Conservation (phyloP, 1,140 invertebrate species). For the Drosophila albomicans region DNA sequence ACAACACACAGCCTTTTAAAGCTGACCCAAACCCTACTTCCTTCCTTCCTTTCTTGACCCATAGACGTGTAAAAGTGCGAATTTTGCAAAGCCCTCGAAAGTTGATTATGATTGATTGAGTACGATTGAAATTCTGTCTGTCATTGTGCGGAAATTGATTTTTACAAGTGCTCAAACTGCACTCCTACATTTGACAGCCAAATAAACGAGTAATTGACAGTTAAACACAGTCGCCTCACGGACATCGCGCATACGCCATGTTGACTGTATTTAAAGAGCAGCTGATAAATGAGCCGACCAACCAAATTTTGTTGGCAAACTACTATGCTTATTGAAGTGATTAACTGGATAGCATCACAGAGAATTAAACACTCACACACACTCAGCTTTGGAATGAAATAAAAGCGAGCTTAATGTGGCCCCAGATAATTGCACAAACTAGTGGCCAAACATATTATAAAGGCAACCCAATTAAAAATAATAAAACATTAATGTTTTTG, state of each 20-base stretch:
- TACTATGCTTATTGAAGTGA: slow-evolving; percentile 20
- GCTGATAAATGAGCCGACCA: slow-evolving; percentile 32
- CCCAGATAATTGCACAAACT: slow-evolving; percentile 32
- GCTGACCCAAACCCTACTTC: slow-evolving; percentile 14
- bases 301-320: slow-evolving; percentile 22
- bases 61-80: slow-evolving; percentile 26
- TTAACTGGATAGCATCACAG: slow-evolving; percentile 21
- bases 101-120: slow-evolving; percentile 81
- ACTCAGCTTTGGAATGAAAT: slow-evolving; percentile 1
- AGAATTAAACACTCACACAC: background rate
- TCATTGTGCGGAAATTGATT: slow-evolving; percentile 61
- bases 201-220: slow-evolving; percentile 68
- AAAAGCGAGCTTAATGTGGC: slow-evolving; percentile 48
- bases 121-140: slow-evolving; percentile 60
- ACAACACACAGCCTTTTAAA: slow-evolving; percentile 1
- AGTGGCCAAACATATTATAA: slow-evolving; percentile 36
- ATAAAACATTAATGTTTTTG: slow-evolving; percentile 64
- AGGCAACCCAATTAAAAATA: slow-evolving; percentile 67
- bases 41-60: background rate
- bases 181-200: slow-evolving; percentile 57
- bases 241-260: slow-evolving; percentile 60
- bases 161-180: slow-evolving; percentile 48
- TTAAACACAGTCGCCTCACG: slow-evolving; percentile 21
- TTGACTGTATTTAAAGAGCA: slow-evolving; percentile 49
- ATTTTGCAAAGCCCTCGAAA: slow-evolving; percentile 62